Base-by-base conservation (phyloP, 1,140 invertebrate species). In the Protaetia brevitarsis region DNA sequence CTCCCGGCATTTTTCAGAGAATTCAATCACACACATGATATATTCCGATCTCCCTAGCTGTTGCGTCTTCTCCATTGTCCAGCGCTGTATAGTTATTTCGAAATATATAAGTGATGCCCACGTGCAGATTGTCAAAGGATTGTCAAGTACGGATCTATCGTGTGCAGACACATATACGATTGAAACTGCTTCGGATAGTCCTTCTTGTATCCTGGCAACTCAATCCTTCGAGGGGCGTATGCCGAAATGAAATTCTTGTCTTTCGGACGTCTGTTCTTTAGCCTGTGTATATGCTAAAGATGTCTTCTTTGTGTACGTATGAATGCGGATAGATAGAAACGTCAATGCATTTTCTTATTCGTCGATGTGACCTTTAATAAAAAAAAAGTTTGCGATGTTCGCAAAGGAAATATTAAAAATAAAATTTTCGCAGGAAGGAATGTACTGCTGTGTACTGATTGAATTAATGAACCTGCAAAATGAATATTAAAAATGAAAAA, bases 221-320 rank as follows among this genome's bases (percentile, higher is more conserved):
- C 57, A 27, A 29, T 59, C 26, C 26, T 29, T 59, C 10, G 13
- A 59, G 57, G 57, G 57, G 30, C 57, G 30, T 27, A 28, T 31
- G 26, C 0, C 30, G n/a, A 59, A 59, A 59, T 59, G 57, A 59
- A 59, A 59, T 59, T 59, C 57, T 59, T 59, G 57, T 59, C 57
- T 59, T 59, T 27, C 3, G 57, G 57, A 29, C 57, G 30, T 29
- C 26, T 11, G 16, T 59, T n/a, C 57, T 59, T 59, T 59, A n/a
- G n/a, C n/a, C n/a, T n/a, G n/a, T n/a, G n/a, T n/a, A n/a, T n/a
- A n/a, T n/a, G n/a, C n/a, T n/a, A n/a, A n/a, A n/a, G n/a, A n/a
- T n/a, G n/a, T n/a, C n/a, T n/a, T n/a, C n/a, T n/a, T n/a, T n/a
- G n/a, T n/a, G n/a, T n/a, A n/a, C n/a, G n/a, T n/a, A n/a, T n/a